Base-by-base conservation (phyloP, 2,888 invertebrate species). In the Aradus depressus region DNA sequence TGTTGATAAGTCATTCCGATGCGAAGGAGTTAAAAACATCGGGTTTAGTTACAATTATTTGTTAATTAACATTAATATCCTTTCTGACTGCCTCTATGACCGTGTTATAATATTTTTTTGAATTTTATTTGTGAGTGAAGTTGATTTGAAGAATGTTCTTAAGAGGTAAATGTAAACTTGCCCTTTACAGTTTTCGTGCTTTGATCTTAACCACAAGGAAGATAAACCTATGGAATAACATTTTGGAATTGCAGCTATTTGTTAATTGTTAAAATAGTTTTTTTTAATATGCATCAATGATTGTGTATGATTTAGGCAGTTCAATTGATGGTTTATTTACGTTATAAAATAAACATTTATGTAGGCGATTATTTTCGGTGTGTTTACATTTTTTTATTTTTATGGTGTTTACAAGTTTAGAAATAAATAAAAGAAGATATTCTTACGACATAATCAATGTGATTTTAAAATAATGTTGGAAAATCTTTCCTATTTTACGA, bases 1-100 rank as follows among this genome's bases (percentile, higher is more conserved):
- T 53, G 53, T 53, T 53, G 53, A 53, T 53, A 53, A 53, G 45
- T 53, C 53, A 50, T 53, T 53, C 35, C 37, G 51, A 42, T 42
- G 51, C 51, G 34, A 47, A 47, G 37, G 32, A 38, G 37, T 47
- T 47, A 47, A 47, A 49, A 18, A 49, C 41, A 35, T 44, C 31
- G 39, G 49, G 19, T 41, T 25, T 38, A 38, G 37, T 47, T 37
- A 35, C 16, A 22, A 37, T 47, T 47, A 47, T 16, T 47, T n/a
- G 34, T 47, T 47, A 34, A 47, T 47, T 47, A 37, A 38, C 26
- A 18, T 38, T 19, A 12, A 31, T 47, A n/a, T 38, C 38, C 25
- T 42, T n/a, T 37, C 18, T 16, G 32, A 47, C 38, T 37, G 47
- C 42, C 35, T 26, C 38, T 38, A 6, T 16, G 22, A 38, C 4